phyloP scores from a whole-genome alignment of 2,888 invertebrate genomes.

The Cosmia pyralina region DNA sequence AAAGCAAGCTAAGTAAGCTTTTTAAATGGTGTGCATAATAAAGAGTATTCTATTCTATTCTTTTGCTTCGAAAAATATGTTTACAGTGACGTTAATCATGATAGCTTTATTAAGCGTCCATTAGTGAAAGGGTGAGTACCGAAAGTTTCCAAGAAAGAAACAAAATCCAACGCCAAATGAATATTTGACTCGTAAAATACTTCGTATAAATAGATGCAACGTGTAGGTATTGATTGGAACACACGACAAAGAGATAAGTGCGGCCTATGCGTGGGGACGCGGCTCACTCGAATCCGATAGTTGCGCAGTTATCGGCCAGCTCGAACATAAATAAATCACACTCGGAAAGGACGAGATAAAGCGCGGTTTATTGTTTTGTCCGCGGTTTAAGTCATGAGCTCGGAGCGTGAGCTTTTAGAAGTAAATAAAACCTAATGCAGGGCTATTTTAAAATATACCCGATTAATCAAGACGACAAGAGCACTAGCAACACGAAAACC shows the following conservation, averaged over 20 bases:
- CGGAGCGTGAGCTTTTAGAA: constrained; percentile 1
- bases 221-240: constrained; percentile 29
- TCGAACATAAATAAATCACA: constrained; percentile 80
- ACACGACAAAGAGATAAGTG: constrained; percentile 53
- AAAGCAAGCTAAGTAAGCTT: no score
- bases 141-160: not conserved
- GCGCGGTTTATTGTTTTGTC: constrained; percentile 70
- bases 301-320: constrained; percentile 75
- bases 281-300: constrained; percentile 72
- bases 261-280: constrained; percentile 57
- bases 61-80: no score
- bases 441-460: not conserved
- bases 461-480: not conserved
- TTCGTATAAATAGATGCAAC: constrained; percentile 12
- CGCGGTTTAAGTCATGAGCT: constrained; percentile 35
- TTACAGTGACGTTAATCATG: not conserved
- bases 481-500: not conserved
- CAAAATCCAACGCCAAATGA: constrained; percentile 18
- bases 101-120: no score
- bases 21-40: no score
- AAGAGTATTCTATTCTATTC: no score
- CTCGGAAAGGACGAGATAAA: constrained; percentile 76
- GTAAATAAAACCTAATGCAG: no score
- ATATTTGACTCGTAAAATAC: constrained; percentile 21
- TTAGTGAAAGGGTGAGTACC: not conserved